A percentile compares a stretch with the other conserved stretches of the same genome.
Evolutionary conservation across 1,140 invertebrate genomes (phyloP).

Genomic region (Leptinotarsa lineolata): DNA sequence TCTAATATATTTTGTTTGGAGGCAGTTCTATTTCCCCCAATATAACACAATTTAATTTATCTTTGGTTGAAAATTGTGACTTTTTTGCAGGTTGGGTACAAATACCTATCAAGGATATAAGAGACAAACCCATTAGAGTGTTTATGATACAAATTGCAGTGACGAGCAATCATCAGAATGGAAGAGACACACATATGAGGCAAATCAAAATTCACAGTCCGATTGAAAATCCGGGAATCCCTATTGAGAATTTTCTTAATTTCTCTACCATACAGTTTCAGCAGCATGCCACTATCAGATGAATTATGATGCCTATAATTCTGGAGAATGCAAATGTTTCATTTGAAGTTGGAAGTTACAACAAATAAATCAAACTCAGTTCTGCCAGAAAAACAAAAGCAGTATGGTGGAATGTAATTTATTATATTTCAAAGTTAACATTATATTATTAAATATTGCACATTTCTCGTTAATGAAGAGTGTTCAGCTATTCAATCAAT

Average conservation of each 20-base stretch:
- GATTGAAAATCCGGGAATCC: slow-evolving; percentile 76
- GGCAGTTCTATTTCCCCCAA: no score
- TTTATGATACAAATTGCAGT: slow-evolving; percentile 98
- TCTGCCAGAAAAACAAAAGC: no score
- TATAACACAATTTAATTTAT: no score
- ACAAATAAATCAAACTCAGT: no score
- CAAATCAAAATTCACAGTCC: slow-evolving; percentile 97
- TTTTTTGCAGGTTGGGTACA: slow-evolving; percentile 83
- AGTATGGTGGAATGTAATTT: no score
- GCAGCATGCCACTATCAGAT: slow-evolving; percentile 79
- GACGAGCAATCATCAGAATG: slow-evolving; percentile 98
- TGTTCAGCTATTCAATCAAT: no score
- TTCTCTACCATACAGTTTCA: slow-evolving; percentile 83
- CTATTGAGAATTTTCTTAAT: slow-evolving; percentile 72
- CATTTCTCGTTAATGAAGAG: no score
- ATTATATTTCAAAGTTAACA: no score
- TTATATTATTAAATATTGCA: no score
- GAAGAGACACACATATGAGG: slow-evolving; percentile 95
- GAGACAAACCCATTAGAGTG: slow-evolving; percentile 85
- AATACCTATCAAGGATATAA: slow-evolving; percentile 88
- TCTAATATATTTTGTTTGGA: no score
- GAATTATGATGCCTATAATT: slow-evolving; percentile 40
- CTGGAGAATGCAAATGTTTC: no score
- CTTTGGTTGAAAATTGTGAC: slow-evolving; percentile 3
- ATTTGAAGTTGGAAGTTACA: no score